These are phyloP conservation scores for Progne subis DNA, from an alignment of 2,113 vertebrate species.

Conservation along the genomic window DNA sequence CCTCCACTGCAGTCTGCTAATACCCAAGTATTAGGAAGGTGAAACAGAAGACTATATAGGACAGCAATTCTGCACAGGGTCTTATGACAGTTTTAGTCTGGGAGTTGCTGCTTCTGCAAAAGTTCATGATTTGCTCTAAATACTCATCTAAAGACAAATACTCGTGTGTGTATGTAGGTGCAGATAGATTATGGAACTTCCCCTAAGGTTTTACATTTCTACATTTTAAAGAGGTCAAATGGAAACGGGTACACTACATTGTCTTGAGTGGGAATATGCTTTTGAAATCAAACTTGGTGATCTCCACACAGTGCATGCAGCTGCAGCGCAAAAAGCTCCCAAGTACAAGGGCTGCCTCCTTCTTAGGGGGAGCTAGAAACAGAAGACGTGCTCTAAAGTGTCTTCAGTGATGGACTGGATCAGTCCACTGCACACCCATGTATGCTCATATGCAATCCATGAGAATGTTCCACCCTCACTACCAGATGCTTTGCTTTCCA, in stretches of 20 bases:
- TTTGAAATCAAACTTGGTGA: background rate
- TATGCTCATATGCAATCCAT: rapidly evolving
- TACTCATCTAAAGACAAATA: background rate
- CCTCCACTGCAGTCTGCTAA: background rate
- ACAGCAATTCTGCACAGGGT: background rate
- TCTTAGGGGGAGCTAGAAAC: background rate
- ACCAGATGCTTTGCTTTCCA: background rate
- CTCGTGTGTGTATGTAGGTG: background rate
- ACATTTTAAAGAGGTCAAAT: background rate
- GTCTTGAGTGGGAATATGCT: background rate
- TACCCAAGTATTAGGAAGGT: background rate
- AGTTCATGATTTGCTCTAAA: background rate
- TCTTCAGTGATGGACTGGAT: background rate
- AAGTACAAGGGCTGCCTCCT: background rate
- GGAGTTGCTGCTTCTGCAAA: background rate
- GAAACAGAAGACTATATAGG: background rate
- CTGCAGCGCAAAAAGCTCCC: background rate
- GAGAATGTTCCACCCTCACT: background rate
- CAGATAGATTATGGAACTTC: background rate
- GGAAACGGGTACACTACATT: background rate
- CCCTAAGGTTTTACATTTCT: background rate
- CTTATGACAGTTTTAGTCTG: background rate
- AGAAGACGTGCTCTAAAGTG: background rate
- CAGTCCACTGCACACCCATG: background rate
- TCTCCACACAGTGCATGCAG: background rate